Percentiles rank a stretch among this genome's conserved stretches.
These are phyloP conservation scores for Sepioteuthis lessoniana DNA, from an alignment of 2,888 invertebrate genomes.

Conservation along the genomic window DNA sequence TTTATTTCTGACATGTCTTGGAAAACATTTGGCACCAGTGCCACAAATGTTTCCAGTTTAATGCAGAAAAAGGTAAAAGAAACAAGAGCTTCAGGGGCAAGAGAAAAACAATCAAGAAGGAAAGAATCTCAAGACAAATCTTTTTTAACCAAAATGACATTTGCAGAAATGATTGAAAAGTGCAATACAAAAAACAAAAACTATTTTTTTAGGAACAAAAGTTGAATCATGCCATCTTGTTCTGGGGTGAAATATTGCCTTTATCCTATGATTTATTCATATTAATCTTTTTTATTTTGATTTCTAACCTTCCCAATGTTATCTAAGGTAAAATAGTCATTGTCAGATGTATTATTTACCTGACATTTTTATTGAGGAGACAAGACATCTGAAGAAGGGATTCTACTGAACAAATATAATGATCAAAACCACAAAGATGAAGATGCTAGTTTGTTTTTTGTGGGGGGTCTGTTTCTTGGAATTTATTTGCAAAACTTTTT, in stretches of 20 bases:
- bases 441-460: too few species aligned
- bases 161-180: too few species aligned
- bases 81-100: not conserved
- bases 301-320: not conserved
- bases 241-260: not conserved
- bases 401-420: too few species aligned
- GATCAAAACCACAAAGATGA: too few species aligned
- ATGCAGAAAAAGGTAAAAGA: not conserved
- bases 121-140: not conserved
- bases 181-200: too few species aligned
- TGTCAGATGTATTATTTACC: not conserved
- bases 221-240: too few species aligned
- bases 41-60: not conserved
- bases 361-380: not conserved
- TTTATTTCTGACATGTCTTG: not conserved
- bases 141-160: too few species aligned
- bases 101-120: not conserved
- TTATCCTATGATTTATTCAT: not conserved
- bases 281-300: not conserved
- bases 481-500: too few species aligned
- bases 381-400: too few species aligned
- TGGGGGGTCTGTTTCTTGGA: too few species aligned
- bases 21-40: not conserved
- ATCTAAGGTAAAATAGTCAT: not conserved
- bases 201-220: too few species aligned